Evolutionary conservation across 1,140 invertebrate genomes (phyloP).

Genomic region (Drosophila punjabiensis): DNA sequence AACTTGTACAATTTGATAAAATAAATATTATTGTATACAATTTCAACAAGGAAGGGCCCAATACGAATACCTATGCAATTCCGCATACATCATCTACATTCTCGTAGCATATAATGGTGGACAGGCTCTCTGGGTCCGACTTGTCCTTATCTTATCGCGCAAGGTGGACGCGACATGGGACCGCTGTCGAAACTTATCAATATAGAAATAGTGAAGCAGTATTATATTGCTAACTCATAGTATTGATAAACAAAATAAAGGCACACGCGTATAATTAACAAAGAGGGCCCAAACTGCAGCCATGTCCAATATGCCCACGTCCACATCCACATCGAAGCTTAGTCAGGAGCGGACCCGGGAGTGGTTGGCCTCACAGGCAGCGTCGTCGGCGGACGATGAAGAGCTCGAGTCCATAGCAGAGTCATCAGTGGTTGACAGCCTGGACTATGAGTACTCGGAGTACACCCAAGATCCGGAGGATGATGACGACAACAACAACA

Average conservation of each 20-base stretch:
- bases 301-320: slow-evolving; percentile 58
- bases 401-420: slow-evolving; percentile 72
- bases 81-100: neutral
- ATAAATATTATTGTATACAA: slow-evolving; percentile 4
- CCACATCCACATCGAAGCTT: slow-evolving; percentile 31
- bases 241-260: slow-evolving; percentile 41
- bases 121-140: slow-evolving; percentile 3
- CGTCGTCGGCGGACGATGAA: slow-evolving; percentile 33
- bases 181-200: slow-evolving; percentile 51
- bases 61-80: slow-evolving; percentile 7
- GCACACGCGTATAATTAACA: slow-evolving; percentile 23
- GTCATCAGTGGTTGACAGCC: slow-evolving; percentile 73
- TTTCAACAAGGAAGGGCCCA: neutral
- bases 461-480: slow-evolving; percentile 32
- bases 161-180: slow-evolving; percentile 20
- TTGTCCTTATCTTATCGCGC: slow-evolving; percentile 54
- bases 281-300: slow-evolving; percentile 2
- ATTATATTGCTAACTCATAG: slow-evolving; percentile 33
- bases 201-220: slow-evolving; percentile 21
- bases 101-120: slow-evolving; percentile 17
- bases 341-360: slow-evolving; percentile 60
- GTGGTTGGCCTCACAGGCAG: slow-evolving; percentile 53
- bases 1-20: neutral
- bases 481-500: slow-evolving; percentile 43
- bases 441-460: slow-evolving; percentile 73